Percentiles rank a stretch among this genome's conserved stretches.
phyloP scores from a whole-genome alignment of 2,888 invertebrate species.

The Muschampia plurimacula region DNA sequence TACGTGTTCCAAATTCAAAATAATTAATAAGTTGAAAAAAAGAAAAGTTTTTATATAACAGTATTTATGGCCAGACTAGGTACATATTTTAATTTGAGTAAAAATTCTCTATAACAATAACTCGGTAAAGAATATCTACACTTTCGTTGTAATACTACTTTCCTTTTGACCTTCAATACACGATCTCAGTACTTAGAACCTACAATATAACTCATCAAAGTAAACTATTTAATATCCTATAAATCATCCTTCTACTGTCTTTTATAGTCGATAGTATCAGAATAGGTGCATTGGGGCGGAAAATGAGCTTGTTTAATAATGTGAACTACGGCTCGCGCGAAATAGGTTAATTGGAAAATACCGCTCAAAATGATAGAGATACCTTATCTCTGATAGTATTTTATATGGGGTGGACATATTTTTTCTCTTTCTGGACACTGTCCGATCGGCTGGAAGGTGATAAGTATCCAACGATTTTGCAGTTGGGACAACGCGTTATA shows the following conservation, averaged over 20 bases:
- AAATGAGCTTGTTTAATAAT: slow-evolving; percentile 55
- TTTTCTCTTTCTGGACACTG: slow-evolving; percentile 23
- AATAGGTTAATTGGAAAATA: slow-evolving; percentile 58
- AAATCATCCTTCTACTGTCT: slow-evolving; percentile 10
- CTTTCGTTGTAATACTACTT: background rate
- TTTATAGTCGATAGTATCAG: slow-evolving; percentile 42
- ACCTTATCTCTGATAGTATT: slow-evolving; percentile 35
- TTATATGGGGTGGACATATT: slow-evolving; percentile 30
- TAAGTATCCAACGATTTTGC: background rate
- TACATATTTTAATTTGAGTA: no score
- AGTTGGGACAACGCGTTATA: background rate
- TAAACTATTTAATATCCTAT: slow-evolving; percentile 25
- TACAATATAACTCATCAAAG: background rate
- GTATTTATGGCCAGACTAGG: no score
- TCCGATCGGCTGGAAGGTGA: slow-evolving; percentile 25
- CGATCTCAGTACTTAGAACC: background rate
- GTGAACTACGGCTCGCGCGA: slow-evolving; percentile 48
- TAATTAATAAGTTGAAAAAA: no score
- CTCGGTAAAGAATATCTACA: no score
- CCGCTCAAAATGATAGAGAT: slow-evolving; percentile 44
- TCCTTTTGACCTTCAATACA: background rate
- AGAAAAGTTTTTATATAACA: no score
- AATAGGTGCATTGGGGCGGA: slow-evolving; percentile 51
- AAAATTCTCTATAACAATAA: no score
- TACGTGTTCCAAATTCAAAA: no score